Conservation (phyloP, 2,797 vertebrate genomes). For the Myotis pilosus region DNA sequence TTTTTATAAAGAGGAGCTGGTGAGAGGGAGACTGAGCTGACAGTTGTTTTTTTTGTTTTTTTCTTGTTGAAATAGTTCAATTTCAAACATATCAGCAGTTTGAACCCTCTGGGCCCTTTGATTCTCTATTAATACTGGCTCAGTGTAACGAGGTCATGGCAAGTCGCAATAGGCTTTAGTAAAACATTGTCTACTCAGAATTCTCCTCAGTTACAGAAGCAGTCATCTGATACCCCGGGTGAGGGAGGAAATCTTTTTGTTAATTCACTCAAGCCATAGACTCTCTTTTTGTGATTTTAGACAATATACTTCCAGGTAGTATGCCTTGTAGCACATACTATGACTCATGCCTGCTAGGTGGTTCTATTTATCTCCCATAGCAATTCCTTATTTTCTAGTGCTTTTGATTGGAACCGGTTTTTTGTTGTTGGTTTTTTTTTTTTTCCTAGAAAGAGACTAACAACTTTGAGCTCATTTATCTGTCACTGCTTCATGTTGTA, state of each 20-base stretch:
- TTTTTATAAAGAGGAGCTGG: background rate
- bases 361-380: conserved; percentile 31
- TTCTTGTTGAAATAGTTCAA: background rate
- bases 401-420: conserved; percentile 47
- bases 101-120: background rate
- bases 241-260: background rate
- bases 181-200: background rate
- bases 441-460: conserved; percentile 43
- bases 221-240: background rate
- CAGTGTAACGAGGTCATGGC: background rate
- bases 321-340: background rate
- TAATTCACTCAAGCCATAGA: conserved; percentile 23
- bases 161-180: background rate
- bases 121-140: background rate
- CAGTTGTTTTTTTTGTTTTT: background rate
- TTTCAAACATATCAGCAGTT: background rate
- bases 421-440: background rate
- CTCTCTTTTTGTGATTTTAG: background rate
- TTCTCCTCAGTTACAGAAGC: background rate
- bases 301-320: conserved; percentile 16
- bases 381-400: conserved; percentile 56
- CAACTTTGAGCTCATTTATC: conserved; percentile 35
- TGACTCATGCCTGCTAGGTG: conserved; percentile 49
- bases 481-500: background rate
- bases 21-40: no score